Evolutionary conservation across 2,797 vertebrate genomes (phyloP).

Genomic region (Columba guinea): DNA sequence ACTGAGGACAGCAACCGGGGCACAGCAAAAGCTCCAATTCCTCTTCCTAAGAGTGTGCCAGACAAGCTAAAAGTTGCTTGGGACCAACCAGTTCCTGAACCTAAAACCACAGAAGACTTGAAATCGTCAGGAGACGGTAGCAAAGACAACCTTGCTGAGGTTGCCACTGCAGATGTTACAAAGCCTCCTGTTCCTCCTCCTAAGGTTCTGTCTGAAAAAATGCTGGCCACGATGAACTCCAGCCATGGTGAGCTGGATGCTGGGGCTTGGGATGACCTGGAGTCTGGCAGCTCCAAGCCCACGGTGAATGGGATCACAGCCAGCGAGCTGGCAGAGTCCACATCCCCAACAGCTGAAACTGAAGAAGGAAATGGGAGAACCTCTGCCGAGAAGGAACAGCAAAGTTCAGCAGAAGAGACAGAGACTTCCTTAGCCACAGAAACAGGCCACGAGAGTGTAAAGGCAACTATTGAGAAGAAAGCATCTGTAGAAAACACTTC

Average conservation of each 20-base stretch:
- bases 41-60: constrained; percentile 50
- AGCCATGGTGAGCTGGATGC: neutral
- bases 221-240: constrained; percentile 19
- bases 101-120: constrained; percentile 60
- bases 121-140: constrained; percentile 62
- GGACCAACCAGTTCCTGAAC: constrained; percentile 72
- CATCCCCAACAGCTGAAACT: neutral
- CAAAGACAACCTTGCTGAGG: constrained; percentile 69
- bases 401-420: constrained; percentile 46
- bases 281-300: neutral
- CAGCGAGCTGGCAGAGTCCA: neutral
- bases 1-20: constrained; percentile 6
- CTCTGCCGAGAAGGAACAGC: constrained; percentile 8
- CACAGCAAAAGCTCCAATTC: constrained; percentile 35
- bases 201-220: constrained; percentile 71
- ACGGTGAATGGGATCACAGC: constrained; percentile 58
- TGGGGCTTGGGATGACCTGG: neutral
- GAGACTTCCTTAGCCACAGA: constrained; percentile 21
- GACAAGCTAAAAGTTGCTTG: constrained; percentile 80
- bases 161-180: constrained; percentile 31
- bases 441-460: neutral
- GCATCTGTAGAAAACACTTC: neutral
- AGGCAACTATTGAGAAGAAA: neutral
- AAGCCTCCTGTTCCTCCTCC: constrained; percentile 69
- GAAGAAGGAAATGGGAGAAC: constrained; percentile 29